Base-by-base conservation (phyloP, 2,888 invertebrate species). In the Caradrina kadenii region DNA sequence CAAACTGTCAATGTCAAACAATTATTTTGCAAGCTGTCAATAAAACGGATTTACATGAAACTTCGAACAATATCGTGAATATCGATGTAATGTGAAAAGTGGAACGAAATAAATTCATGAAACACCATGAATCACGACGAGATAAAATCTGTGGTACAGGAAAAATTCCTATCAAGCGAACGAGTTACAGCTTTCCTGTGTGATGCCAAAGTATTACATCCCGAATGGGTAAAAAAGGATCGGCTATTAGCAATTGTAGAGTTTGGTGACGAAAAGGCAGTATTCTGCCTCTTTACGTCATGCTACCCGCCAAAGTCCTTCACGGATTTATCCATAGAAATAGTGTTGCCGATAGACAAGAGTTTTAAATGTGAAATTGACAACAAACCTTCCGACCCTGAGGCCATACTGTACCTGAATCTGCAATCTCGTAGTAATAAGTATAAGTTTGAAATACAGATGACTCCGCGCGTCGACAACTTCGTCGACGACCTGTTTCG, bases 251-350 rank as follows among this genome's bases (percentile, higher is more conserved):
- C 94, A 35, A 94, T 96, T 65, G 96, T 96, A 26, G 95, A 96
- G 84, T 95, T 94, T 85, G 95, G 94, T 75, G 95, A 95, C 76
- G 96, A 96, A 90, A 96, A 96, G 85, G 96, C 96, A 65, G 94
- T 96, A 63, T 96, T 96, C 87, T 95, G 95, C 89, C 92, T 96
- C 82, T 93, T 92, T 83, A 93, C 95, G 65, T 94, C 97, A 68
- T 96, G 96, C 86, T 96, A 95, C 85, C 97, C 97, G 82, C 97
- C 98, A 22, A 97, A 96, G 89, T 97, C 97, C 67, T 97, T 97
- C 88, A 97, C 97, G 63, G 98, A 98, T 93, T 96, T 98, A 82
- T 97, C 97, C 17, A 97, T 98, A 86, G 98, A 98, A 93, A 97
- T 97, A 91, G 97, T 98, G 63, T 96, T 98, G 86, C 98, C 98